Evolutionary conservation across 2,797 vertebrate genomes (phyloP).

Genomic region (Pipistrellus pygmaeus): DNA sequence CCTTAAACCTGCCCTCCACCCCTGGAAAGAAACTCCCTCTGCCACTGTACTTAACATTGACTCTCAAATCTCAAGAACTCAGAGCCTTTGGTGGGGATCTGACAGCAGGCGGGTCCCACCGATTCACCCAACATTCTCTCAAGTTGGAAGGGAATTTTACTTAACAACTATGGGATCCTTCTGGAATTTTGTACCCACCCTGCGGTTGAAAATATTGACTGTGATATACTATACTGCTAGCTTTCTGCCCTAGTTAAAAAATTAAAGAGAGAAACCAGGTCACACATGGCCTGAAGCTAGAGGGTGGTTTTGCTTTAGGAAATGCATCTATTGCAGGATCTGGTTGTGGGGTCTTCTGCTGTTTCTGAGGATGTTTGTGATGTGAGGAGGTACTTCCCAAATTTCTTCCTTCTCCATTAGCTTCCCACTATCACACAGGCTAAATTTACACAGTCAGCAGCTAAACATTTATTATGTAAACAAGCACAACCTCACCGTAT

Average conservation of each 20-base stretch:
- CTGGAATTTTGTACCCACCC: not conserved
- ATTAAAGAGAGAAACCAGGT: slow-evolving; percentile 70
- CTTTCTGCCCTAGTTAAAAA: slow-evolving; percentile 63
- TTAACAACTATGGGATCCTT: not conserved
- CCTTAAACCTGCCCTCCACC: not conserved
- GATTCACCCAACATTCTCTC: not conserved
- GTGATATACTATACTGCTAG: slow-evolving; percentile 7
- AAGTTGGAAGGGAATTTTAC: not conserved
- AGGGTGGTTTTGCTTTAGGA: slow-evolving; percentile 17
- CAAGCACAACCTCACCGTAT: slow-evolving; percentile 56
- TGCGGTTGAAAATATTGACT: slow-evolving; percentile 45
- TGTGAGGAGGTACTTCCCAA: slow-evolving; percentile 52
- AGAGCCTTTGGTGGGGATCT: not conserved
- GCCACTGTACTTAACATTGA: not conserved
- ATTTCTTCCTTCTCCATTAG: slow-evolving; percentile 51
- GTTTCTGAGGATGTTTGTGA: slow-evolving; percentile 31
- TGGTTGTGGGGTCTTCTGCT: slow-evolving; percentile 33
- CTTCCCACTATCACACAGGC: not conserved
- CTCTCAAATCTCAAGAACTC: not conserved
- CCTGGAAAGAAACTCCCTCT: not conserved
- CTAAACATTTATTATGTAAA: slow-evolving; percentile 62
- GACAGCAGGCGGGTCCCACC: not conserved
- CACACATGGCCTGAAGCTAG: slow-evolving; percentile 24
- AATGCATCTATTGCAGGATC: not conserved
- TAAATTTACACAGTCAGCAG: slow-evolving; percentile 57